These are phyloP conservation scores for Scaptomyza parva DNA, from an alignment of 2,888 invertebrate species.

Conservation along the genomic window DNA sequence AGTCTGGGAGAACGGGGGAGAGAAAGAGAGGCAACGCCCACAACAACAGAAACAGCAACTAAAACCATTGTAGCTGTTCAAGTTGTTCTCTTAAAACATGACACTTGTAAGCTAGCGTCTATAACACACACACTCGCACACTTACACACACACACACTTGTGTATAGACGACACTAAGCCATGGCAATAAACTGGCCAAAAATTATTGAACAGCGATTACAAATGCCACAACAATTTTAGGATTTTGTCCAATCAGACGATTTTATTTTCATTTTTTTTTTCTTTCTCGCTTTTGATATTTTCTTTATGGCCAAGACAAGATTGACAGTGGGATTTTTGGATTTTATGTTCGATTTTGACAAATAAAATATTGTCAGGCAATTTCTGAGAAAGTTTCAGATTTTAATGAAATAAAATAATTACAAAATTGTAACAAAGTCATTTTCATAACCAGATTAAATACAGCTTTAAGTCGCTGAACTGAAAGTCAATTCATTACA, in stretches of 20 bases:
- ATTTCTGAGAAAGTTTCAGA: neutral
- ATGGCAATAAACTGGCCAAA: slow-evolving; percentile 72
- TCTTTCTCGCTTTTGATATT: slow-evolving; percentile 3
- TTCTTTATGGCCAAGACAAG: slow-evolving; percentile 16
- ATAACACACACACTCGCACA: slow-evolving; percentile 35
- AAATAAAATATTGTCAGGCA: neutral
- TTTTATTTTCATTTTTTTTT: slow-evolving; percentile 22
- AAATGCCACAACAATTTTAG: slow-evolving; percentile 69
- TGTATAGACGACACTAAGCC: slow-evolving; percentile 58
- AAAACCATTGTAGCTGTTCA: slow-evolving; percentile 28
- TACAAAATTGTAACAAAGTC: neutral
- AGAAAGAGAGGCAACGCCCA: slow-evolving; percentile 51
- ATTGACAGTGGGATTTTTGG: slow-evolving; percentile 44
- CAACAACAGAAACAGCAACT: slow-evolving; percentile 26
- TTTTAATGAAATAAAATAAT: slow-evolving; percentile 5
- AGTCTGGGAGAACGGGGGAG: slow-evolving; percentile 56
- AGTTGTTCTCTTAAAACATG: slow-evolving; percentile 63
- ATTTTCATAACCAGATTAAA: neutral
- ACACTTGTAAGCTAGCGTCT: slow-evolving; percentile 74
- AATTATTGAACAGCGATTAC: slow-evolving; percentile 79
- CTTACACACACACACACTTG: slow-evolving; percentile 1
- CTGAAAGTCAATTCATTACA: slow-evolving; percentile 42
- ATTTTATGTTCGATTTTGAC: slow-evolving; percentile 18
- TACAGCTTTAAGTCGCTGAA: neutral
- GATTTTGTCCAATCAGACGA: slow-evolving; percentile 36